A percentile compares a stretch with the other conserved stretches of the same genome.
phyloP scores from a whole-genome alignment of 2,797 vertebrate species.

The Neoniphon sammara region DNA sequence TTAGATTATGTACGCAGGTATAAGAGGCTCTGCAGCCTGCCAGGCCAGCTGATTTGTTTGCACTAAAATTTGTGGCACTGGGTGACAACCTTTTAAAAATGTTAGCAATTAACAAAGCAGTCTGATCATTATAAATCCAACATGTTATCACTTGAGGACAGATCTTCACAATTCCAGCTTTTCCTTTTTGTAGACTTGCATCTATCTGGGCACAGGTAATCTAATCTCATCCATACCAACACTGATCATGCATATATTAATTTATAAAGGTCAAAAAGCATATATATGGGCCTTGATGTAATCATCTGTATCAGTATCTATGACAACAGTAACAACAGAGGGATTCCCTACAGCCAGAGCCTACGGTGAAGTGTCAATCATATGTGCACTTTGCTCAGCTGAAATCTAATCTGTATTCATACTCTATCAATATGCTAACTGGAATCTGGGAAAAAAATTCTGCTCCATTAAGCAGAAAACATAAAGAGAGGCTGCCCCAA shows the following conservation, averaged over 20 bases:
- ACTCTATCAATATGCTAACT: neutral
- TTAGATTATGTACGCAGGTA: no score
- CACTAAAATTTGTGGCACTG: no score
- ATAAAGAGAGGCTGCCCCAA: conserved; percentile 16
- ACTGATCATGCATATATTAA: conserved; percentile 3
- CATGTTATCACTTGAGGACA: neutral
- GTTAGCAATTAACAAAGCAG: neutral
- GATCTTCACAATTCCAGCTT: neutral
- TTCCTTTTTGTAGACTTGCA: neutral
- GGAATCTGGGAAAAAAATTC: conserved; percentile 18
- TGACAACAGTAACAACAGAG: conserved; percentile 28
- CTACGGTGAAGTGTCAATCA: neutral
- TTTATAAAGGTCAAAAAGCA: neutral
- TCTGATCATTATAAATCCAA: neutral
- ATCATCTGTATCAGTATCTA: conserved; percentile 9
- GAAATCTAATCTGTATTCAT: conserved; percentile 11
- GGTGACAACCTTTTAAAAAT: neutral
- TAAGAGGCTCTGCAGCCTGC: no score
- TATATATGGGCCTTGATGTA: neutral
- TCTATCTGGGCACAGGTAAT: conserved; percentile 2
- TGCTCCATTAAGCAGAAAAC: conserved; percentile 21
- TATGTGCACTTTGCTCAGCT: neutral
- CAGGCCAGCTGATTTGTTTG: no score
- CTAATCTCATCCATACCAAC: conserved; percentile 6
- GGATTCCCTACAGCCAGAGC: conserved; percentile 11